Conservation (phyloP, 2,797 vertebrate genomes). For the Notolepis coatsorum region DNA sequence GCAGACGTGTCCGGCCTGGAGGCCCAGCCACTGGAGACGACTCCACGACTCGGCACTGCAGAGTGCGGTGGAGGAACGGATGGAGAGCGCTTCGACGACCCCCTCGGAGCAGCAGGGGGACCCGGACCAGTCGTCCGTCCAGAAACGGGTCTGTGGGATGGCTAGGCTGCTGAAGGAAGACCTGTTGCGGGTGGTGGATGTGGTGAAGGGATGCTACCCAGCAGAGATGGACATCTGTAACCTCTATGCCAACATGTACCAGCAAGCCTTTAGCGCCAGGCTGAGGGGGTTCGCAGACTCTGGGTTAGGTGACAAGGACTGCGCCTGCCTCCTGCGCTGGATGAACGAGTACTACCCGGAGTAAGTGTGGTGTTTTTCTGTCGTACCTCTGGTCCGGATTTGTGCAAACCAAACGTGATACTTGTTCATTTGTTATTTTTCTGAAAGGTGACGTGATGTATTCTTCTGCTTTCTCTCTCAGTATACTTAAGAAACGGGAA, state of each 20-base stretch:
- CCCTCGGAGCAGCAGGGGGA: background rate
- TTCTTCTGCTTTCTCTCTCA: constrained; percentile 62
- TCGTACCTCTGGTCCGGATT: background rate
- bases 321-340: constrained; percentile 84
- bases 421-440: no score
- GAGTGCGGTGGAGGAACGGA: constrained; percentile 67
- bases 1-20: constrained; percentile 44
- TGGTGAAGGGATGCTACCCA: constrained; percentile 85
- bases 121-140: constrained; percentile 71
- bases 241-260: constrained; percentile 85
- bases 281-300: constrained; percentile 75
- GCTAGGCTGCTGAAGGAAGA: constrained; percentile 85
- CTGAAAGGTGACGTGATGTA: background rate
- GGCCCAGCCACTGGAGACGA: constrained; percentile 78
- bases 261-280: constrained; percentile 76
- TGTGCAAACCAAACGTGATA: no score
- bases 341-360: constrained; percentile 85
- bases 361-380: constrained; percentile 77
- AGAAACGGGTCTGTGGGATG: constrained; percentile 72
- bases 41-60: constrained; percentile 77
- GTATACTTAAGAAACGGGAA: constrained; percentile 78
- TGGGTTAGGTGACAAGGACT: constrained; percentile 80
- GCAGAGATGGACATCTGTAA: constrained; percentile 81
- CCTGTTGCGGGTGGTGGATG: constrained; percentile 79
- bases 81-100: constrained; percentile 55